Percentiles rank a stretch among this genome's conserved stretches.
These are phyloP conservation scores for Oryzias dopingdopingensis DNA, from an alignment of 2,797 vertebrate species.

Conservation along the genomic window DNA sequence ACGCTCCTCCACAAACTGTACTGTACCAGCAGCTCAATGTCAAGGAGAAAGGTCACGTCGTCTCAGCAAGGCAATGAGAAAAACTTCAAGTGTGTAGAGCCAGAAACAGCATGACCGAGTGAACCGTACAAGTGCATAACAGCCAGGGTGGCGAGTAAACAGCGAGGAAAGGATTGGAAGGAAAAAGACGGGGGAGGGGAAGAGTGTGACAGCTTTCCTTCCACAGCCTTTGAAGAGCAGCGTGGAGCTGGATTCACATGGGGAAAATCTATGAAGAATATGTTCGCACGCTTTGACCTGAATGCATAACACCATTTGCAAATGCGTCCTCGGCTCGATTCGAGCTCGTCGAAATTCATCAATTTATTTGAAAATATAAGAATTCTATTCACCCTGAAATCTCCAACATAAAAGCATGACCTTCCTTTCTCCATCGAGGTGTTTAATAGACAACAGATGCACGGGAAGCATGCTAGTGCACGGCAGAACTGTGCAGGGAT, in stretches of 20 bases:
- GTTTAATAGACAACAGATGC: constrained; percentile 35
- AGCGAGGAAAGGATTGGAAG: constrained; percentile 38
- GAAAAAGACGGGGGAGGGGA: constrained; percentile 42
- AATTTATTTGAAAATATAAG: neutral
- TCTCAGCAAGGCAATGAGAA: constrained; percentile 16
- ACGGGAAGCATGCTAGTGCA: constrained; percentile 24
- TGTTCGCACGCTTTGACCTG: constrained; percentile 49
- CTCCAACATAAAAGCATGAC: constrained; percentile 1
- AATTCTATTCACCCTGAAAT: neutral
- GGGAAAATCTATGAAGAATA: constrained; percentile 49
- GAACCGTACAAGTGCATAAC: constrained; percentile 45
- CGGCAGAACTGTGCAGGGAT: constrained; percentile 21
- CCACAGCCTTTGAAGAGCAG: constrained; percentile 60
- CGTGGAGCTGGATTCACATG: constrained; percentile 37
- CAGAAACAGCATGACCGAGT: constrained; percentile 18
- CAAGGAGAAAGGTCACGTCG: constrained; percentile 37
- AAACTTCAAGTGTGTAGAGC: constrained; percentile 23
- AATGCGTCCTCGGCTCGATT: constrained; percentile 5
- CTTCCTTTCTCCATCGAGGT: constrained; percentile 17
- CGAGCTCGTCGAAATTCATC: neutral
- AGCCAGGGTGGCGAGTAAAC: constrained; percentile 49
- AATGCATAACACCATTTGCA: constrained; percentile 49
- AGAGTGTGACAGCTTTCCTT: constrained; percentile 58
- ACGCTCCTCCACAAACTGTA: constrained; percentile 20
- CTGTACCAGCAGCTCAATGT: constrained; percentile 9